Conservation (phyloP, 1,140 invertebrate species). For the Bombus vancouverensis region DNA sequence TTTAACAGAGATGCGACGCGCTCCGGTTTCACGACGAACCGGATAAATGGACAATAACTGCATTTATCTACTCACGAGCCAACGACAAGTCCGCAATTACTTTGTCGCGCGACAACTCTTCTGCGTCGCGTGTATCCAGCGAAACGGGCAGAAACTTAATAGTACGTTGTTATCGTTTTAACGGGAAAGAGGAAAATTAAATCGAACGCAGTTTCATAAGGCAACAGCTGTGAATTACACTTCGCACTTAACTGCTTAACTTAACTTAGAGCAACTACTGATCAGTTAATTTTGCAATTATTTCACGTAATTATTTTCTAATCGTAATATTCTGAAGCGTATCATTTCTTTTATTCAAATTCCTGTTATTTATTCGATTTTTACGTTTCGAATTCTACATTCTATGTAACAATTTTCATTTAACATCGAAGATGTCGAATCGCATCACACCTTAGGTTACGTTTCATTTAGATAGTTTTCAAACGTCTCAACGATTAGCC, state of each 20-base stretch:
- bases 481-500: no score
- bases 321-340: neutral
- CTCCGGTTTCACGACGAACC: neutral
- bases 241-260: neutral
- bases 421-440: neutral
- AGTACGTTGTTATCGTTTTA: neutral
- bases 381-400: neutral
- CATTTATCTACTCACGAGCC: neutral
- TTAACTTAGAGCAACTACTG: no score
- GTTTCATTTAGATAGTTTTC: neutral
- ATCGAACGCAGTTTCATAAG: no score
- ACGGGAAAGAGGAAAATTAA: constrained; percentile 6
- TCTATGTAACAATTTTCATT: neutral
- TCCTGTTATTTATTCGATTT: neutral
- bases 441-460: accelerated
- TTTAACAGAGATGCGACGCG: no score
- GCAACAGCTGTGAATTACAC: neutral
- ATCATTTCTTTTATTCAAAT: neutral
- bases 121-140: neutral
- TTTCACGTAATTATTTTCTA: neutral
- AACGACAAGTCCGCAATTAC: constrained; percentile 10
- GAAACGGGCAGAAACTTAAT: neutral
- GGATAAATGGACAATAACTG: constrained; percentile 4
- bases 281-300: neutral
- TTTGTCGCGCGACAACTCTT: constrained; percentile 13